Evolutionary conservation across 2,888 invertebrate species (phyloP), one percentile per base, ranked within the genome.

Genomic region (Bhutanitis thaidina): DNA sequence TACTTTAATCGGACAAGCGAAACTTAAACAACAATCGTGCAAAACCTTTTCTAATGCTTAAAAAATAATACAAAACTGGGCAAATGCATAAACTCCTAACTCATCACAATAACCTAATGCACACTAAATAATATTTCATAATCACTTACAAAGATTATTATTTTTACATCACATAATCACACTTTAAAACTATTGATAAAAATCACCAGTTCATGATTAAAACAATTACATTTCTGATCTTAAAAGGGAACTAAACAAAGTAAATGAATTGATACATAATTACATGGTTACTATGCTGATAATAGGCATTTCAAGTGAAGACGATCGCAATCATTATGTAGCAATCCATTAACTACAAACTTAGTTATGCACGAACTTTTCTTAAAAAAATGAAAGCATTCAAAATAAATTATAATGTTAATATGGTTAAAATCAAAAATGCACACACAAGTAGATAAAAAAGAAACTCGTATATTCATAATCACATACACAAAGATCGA

Each of bases 161-260:
- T 63, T 64, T 69, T 60, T 68, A 71, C 72, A 80, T 77, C 62
- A 74, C 77, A 82, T 78, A 87, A 86, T 84, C 81, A 83, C 68
- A 73, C 70, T 73, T 70, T 85, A 82, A 87, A 86, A 45, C 69
- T 59, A 73, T 68, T 63, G 62, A 75, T 75, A 70, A 64, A 70
- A 84, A 87, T 86, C 85, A 79, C 65, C 71, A 80, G 85, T 88
- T 87, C 86, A 87, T 82, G 83, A 86, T 88, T 88, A 85, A 88
- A 85, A 69, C 52, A 74, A 71, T 72, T 68, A 65, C 65, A 74
- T 59, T 52, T 58, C 52, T 43, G 62, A 64, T 65, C 62, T 62
- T 63, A 65, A 65, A 64, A 66, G 55, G 29, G 46, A 62, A 64
- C 56, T 55, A 55, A 61, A 59, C 67, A 67, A 62, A 70, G 74